These are phyloP conservation scores for Chaenogobius annularis DNA, from an alignment of 2,113 vertebrate species.

Conservation along the genomic window DNA sequence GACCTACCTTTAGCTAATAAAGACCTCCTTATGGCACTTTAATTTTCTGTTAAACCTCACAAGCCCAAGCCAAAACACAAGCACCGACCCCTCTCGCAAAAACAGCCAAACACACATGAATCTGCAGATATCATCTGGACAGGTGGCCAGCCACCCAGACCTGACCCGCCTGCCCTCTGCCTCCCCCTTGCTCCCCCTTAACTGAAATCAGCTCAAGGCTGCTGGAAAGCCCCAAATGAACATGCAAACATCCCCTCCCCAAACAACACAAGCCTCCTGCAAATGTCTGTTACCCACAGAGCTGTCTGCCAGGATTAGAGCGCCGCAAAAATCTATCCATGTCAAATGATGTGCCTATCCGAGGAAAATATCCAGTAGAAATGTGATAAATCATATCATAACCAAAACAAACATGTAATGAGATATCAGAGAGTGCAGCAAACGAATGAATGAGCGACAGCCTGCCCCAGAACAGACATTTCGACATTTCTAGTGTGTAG, in stretches of 20 bases:
- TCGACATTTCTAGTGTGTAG: neutral
- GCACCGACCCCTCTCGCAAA: constrained; percentile 32
- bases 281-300: constrained; percentile 73
- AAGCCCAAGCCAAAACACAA: constrained; percentile 14
- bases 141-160: constrained; percentile 80
- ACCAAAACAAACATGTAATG: neutral
- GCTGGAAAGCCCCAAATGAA: constrained; percentile 74
- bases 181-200: constrained; percentile 37
- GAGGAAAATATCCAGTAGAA: neutral
- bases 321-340: constrained; percentile 26
- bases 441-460: neutral
- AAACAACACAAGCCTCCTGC: constrained; percentile 44
- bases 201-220: constrained; percentile 69
- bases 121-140: constrained; percentile 75
- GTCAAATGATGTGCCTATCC: constrained; percentile 27
- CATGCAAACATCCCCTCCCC: constrained; percentile 35
- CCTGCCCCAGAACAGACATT: neutral
- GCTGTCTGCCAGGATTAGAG: constrained; percentile 71
- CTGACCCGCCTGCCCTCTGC: constrained; percentile 66
- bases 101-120: constrained; percentile 45
- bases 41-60: constrained; percentile 60
- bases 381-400: neutral
- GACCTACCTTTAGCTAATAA: constrained; percentile 49
- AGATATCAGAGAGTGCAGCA: neutral
- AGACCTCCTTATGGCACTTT: constrained; percentile 65